Percentiles rank a stretch among this genome's conserved stretches.
These are phyloP conservation scores for Tetramorium alpestre DNA, from an alignment of 1,140 invertebrate genomes.

Conservation along the genomic window DNA sequence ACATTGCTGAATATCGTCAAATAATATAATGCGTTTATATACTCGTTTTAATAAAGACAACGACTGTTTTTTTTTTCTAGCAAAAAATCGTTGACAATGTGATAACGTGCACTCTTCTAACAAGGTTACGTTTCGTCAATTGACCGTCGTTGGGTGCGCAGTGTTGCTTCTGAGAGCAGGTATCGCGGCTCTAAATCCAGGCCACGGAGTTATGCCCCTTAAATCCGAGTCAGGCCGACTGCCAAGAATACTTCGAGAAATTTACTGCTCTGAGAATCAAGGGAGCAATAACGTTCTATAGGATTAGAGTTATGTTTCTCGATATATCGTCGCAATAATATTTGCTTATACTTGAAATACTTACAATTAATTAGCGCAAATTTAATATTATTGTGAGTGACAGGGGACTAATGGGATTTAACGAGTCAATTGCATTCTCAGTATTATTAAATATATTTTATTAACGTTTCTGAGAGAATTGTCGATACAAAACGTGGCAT, in stretches of 20 bases:
- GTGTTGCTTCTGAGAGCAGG: background rate
- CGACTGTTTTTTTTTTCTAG: background rate
- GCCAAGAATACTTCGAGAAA: constrained; percentile 59
- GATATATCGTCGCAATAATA: constrained; percentile 31
- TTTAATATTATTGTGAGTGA: background rate
- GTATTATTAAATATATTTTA: background rate
- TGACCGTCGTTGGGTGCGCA: constrained; percentile 11
- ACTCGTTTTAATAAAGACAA: background rate
- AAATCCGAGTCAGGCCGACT: constrained; percentile 61
- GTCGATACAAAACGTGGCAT: background rate
- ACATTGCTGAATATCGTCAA: background rate
- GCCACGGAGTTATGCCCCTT: constrained; percentile 49
- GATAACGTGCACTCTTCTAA: background rate
- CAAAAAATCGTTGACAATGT: background rate
- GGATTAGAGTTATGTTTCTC: constrained; percentile 41
- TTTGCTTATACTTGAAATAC: constrained; percentile 38
- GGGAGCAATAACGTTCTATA: constrained; percentile 48
- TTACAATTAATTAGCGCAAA: background rate
- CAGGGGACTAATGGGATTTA: background rate
- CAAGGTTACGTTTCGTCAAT: constrained; percentile 26
- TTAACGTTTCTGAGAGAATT: background rate
- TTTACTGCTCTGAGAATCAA: constrained; percentile 57
- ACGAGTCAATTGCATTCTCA: background rate
- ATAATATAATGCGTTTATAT: background rate
- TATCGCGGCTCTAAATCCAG: constrained; percentile 45